A percentile compares a stretch with the other conserved stretches of the same genome.
Evolutionary conservation across 2,797 vertebrate genomes (phyloP).

Genomic region (Garrulus glandarius): DNA sequence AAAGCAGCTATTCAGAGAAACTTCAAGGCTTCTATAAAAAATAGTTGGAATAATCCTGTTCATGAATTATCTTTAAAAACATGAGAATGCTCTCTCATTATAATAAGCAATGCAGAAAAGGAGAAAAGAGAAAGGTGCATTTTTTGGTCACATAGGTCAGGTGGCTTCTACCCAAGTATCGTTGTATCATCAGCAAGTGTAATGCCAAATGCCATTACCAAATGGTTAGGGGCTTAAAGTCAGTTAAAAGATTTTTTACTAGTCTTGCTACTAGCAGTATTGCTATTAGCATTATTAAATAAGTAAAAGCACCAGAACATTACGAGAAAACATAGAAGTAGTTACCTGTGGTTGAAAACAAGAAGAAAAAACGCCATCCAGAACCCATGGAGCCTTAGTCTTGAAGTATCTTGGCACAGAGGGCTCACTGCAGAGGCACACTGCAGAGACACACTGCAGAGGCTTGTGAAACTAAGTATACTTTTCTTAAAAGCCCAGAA

Average conservation of each 20-base stretch:
- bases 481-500: background rate
- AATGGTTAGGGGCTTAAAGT: background rate
- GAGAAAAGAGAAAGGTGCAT: background rate
- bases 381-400: background rate
- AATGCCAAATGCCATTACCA: background rate
- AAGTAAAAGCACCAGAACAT: background rate
- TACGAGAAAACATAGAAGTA: background rate
- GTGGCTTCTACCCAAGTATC: background rate
- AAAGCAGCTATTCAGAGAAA: background rate
- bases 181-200: background rate
- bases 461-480: background rate
- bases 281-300: background rate
- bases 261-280: background rate
- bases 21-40: background rate
- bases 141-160: background rate
- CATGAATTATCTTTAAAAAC: background rate
- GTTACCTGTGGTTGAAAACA: background rate
- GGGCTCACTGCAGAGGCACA: background rate
- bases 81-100: background rate
- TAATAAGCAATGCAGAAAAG: background rate
- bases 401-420: background rate
- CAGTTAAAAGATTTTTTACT: background rate
- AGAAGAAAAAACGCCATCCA: background rate
- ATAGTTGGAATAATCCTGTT: background rate
- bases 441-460: background rate